phyloP scores from a whole-genome alignment of 2,113 vertebrate species.

The Zosterops hypoxanthus region DNA sequence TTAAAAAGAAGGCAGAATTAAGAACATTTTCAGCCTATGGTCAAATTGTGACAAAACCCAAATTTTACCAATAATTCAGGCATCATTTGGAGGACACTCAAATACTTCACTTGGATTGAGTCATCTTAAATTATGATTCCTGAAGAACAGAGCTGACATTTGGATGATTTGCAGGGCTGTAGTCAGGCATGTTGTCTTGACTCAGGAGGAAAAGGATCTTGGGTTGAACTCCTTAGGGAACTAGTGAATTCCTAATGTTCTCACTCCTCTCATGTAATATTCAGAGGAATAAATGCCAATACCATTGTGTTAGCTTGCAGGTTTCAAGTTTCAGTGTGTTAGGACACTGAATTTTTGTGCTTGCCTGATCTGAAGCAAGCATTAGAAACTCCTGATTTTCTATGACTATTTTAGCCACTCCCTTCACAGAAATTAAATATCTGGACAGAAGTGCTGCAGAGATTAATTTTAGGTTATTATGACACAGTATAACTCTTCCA shows the following conservation, averaged over 20 bases:
- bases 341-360: background rate
- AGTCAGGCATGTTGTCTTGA: background rate
- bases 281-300: background rate
- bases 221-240: background rate
- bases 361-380: background rate
- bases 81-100: background rate
- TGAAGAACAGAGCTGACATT: background rate
- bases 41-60: background rate
- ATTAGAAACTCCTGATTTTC: background rate
- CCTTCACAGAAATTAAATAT: background rate
- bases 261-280: background rate
- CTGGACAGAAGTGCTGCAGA: background rate
- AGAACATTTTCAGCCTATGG: background rate
- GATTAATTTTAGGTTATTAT: background rate
- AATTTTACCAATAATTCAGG: background rate
- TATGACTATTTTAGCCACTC: background rate
- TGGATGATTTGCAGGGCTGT: background rate
- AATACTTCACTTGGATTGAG: background rate
- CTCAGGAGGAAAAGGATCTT: background rate
- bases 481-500: background rate
- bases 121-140: background rate
- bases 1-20: background rate
- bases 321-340: background rate
- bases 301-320: background rate
- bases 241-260: background rate